Evolutionary conservation across 2,113 vertebrate species (phyloP).

Genomic region (Zosterops japonicus): DNA sequence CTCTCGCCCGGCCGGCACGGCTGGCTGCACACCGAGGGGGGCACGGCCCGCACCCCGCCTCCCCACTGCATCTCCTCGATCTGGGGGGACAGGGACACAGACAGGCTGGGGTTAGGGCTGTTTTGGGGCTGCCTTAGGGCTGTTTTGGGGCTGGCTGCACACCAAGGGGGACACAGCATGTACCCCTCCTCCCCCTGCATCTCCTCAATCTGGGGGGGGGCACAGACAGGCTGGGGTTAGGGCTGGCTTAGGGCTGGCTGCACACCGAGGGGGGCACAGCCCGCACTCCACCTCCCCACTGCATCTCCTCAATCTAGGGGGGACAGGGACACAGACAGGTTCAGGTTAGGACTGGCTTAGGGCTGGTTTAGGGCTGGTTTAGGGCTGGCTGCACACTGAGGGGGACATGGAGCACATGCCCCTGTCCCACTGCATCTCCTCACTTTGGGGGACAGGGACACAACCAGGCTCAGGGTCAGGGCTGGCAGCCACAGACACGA

Average conservation of each 20-base stretch:
- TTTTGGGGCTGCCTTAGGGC: too few species aligned
- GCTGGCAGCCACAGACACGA: not conserved
- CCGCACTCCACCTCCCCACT: slow-evolving; percentile 82
- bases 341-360: not conserved
- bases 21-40: slow-evolving; percentile 87
- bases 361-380: not conserved
- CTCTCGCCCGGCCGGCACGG: slow-evolving; percentile 87
- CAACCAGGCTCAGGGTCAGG: not conserved
- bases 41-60: slow-evolving; percentile 77
- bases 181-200: slow-evolving; percentile 86
- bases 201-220: slow-evolving; percentile 82
- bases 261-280: not conserved
- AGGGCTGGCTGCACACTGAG: not conserved
- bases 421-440: not conserved
- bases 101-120: not conserved
- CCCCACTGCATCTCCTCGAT: slow-evolving; percentile 94
- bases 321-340: not conserved
- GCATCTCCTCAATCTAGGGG: slow-evolving; percentile 87
- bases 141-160: too few species aligned
- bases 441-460: not conserved
- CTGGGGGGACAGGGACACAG: slow-evolving; percentile 57
- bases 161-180: slow-evolving; percentile 16
- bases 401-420: not conserved
- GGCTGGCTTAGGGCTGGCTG: not conserved
- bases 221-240: not conserved